These are phyloP conservation scores for Cosmia pyralina DNA, from an alignment of 2,888 invertebrate species.

Conservation along the genomic window DNA sequence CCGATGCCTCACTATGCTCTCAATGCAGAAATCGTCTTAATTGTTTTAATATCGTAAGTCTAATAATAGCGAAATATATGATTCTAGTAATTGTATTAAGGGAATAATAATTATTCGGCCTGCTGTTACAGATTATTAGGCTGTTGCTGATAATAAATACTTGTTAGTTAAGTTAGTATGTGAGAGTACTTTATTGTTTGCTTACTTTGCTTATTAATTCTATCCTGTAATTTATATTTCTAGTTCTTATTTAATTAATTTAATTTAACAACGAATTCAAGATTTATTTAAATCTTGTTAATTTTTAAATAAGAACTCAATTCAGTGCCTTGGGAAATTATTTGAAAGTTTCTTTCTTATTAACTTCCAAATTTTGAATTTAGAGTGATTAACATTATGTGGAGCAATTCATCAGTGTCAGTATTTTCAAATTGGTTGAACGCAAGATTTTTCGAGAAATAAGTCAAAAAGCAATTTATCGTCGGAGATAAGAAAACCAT, in stretches of 20 bases:
- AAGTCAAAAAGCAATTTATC: constrained; percentile 8
- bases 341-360: background rate
- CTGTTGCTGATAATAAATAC: constrained; percentile 38
- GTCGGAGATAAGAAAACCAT: constrained; percentile 5
- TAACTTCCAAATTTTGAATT: constrained; percentile 24
- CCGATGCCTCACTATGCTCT: too few relatives aligned
- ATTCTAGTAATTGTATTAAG: constrained; percentile 45
- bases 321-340: constrained; percentile 17
- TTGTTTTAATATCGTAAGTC: constrained; percentile 59
- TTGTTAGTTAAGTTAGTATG: constrained; percentile 42
- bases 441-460: background rate
- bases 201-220: constrained; percentile 14
- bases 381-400: constrained; percentile 11
- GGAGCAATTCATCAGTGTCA: constrained; percentile 23
- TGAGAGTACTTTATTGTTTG: constrained; percentile 16
- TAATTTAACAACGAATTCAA: background rate
- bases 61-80: constrained; percentile 41
- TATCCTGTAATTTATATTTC: background rate
- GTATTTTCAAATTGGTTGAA: constrained; percentile 17
- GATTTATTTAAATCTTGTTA: background rate
- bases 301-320: background rate
- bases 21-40: constrained; percentile 21
- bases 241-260: constrained; percentile 5
- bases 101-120: constrained; percentile 32
- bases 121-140: constrained; percentile 43